Evolutionary conservation across 1,140 invertebrate species (phyloP).

Genomic region (Lepidurus packardi): DNA sequence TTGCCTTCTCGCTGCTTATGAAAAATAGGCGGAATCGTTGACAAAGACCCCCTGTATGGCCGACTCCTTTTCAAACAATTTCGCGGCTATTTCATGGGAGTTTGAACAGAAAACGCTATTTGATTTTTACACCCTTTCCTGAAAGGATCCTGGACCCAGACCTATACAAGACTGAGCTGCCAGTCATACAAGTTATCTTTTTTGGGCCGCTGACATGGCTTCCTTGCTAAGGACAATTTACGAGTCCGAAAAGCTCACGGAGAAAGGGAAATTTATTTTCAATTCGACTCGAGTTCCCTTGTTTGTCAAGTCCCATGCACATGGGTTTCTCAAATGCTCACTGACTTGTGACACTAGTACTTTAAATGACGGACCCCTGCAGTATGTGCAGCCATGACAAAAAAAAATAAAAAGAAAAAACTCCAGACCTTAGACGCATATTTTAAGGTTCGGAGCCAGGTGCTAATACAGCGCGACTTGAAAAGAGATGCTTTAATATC

Average conservation of each 20-base stretch:
- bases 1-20: not conserved
- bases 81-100: slow-evolving; percentile 6
- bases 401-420: not conserved
- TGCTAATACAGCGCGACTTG: not conserved
- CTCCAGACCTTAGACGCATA: not conserved
- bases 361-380: not conserved
- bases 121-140: slow-evolving; percentile 1
- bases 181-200: not conserved
- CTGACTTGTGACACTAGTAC: not conserved
- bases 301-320: not conserved
- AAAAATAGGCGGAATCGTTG: slow-evolving; percentile 9
- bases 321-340: not conserved
- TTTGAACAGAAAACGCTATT: not conserved
- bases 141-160: not conserved
- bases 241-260: not conserved
- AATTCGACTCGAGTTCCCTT: not conserved
- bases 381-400: not conserved
- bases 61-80: not conserved
- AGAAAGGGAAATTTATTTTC: not conserved
- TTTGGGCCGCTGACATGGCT: not conserved
- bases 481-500: not conserved
- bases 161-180: not conserved
- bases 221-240: not conserved
- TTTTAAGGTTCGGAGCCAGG: not conserved
- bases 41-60: slow-evolving; percentile 20